A percentile compares a stretch with the other conserved stretches of the same genome.
These are phyloP conservation scores for Eurytoma adleriae DNA, from an alignment of 2,888 invertebrate species.

Conservation along the genomic window DNA sequence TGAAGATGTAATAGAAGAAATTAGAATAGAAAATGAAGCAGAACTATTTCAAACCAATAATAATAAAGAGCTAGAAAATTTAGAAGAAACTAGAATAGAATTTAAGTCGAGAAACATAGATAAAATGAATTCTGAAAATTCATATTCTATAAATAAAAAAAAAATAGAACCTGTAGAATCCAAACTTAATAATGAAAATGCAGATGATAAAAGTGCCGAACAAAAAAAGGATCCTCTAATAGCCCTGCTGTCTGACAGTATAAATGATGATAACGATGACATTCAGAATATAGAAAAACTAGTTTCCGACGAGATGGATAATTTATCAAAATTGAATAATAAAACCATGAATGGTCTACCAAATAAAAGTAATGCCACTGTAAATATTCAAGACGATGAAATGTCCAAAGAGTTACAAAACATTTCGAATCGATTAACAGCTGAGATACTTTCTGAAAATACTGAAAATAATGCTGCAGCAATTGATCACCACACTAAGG, in stretches of 20 bases:
- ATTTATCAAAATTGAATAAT: neutral
- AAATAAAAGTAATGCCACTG: neutral
- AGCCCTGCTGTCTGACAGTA: conserved; percentile 19
- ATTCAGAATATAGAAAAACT: conserved; percentile 11
- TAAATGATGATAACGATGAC: neutral
- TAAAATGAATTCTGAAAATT: no score
- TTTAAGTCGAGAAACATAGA: no score
- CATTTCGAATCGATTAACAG: neutral
- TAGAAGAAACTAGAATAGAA: neutral
- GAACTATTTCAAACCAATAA: neutral
- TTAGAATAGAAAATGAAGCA: neutral
- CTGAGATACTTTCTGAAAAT: neutral
- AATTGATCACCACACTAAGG: no score
- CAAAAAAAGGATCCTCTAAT: neutral
- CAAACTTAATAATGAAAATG: neutral
- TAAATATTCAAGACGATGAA: conserved; percentile 31
- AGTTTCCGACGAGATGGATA: conserved; percentile 17
- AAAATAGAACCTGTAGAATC: no score
- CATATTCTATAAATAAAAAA: no score
- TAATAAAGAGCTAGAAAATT: neutral
- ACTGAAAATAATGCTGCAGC: neutral
- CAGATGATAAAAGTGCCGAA: neutral
- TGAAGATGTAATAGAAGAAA: neutral
- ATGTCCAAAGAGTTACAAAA: neutral
- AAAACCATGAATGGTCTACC: neutral